Conservation (phyloP, 1,140 invertebrate genomes). For the Mya arenaria region DNA sequence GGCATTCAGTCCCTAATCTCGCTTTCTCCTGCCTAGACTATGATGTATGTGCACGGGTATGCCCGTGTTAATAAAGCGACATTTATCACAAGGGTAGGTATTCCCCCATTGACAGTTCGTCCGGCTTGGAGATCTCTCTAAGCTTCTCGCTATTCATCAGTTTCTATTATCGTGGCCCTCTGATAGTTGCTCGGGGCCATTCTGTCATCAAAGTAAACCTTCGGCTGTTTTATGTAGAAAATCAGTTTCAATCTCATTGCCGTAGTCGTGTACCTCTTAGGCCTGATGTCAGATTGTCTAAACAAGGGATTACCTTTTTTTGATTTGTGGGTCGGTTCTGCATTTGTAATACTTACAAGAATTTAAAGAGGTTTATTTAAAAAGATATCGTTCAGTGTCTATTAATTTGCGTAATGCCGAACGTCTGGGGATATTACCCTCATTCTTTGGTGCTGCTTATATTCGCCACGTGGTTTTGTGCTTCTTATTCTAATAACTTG, state of each 20-base stretch:
- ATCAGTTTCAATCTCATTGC: not conserved
- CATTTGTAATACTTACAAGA: no score
- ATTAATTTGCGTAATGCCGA: no score
- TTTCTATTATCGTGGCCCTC: not conserved
- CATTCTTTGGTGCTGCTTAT: no score
- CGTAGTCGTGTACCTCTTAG: not conserved
- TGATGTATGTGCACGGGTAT: not conserved
- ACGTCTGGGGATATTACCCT: no score
- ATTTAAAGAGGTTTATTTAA: no score
- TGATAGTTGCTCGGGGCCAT: not conserved
- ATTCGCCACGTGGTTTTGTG: no score
- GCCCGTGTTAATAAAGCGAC: not conserved
- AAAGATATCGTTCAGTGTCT: no score
- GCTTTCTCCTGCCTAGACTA: not conserved
- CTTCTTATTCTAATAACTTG: no score
- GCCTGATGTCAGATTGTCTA: not conserved
- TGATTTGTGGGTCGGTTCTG: not conserved
- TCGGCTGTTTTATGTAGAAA: not conserved
- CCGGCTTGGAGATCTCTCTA: not conserved
- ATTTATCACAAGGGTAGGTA: conserved; percentile 2
- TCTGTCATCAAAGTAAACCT: not conserved
- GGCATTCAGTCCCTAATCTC: not conserved
- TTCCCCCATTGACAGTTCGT: not conserved
- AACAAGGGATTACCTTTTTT: not conserved
- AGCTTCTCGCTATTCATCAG: not conserved